A percentile compares a stretch with the other conserved stretches of the same genome.
These are phyloP conservation scores for Rhagonycha fulva DNA, from an alignment of 2,888 invertebrate genomes.

Conservation along the genomic window DNA sequence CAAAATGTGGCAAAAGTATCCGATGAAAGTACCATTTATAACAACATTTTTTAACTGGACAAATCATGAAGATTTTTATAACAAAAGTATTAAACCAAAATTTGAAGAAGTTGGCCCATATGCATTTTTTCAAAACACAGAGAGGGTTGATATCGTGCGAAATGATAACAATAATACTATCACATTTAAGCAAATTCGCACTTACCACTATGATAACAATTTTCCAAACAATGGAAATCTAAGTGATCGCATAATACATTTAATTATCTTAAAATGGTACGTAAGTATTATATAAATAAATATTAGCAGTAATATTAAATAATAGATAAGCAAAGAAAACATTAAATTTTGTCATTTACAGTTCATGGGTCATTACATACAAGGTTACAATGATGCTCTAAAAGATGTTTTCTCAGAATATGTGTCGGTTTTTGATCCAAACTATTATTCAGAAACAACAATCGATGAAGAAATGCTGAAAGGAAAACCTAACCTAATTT, in stretches of 20 bases:
- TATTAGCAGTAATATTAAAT: too few species aligned
- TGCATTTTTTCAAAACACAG: conserved; percentile 67
- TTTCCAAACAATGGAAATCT: conserved; percentile 66
- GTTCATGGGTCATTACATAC: neutral
- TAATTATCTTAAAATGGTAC: conserved; percentile 80
- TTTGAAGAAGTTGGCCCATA: conserved; percentile 67
- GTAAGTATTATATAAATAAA: too few species aligned
- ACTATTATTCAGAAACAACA: conserved; percentile 63
- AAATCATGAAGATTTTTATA: conserved; percentile 59
- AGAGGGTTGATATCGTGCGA: conserved; percentile 74
- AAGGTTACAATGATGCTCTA: conserved; percentile 52
- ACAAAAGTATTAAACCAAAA: conserved; percentile 59
- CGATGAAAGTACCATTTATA: neutral
- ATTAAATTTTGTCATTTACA: neutral
- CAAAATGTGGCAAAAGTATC: neutral
- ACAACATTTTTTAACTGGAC: conserved; percentile 50
- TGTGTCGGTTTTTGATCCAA: conserved; percentile 56
- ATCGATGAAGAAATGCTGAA: conserved; percentile 76
- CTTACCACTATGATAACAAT: conserved; percentile 71
- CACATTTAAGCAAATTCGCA: conserved; percentile 68
- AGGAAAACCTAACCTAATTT: conserved; percentile 76
- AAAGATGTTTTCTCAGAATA: conserved; percentile 60
- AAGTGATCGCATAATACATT: conserved; percentile 72
- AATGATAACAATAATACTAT: conserved; percentile 70
- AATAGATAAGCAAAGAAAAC: too few species aligned